Evolutionary conservation across 2,888 invertebrate genomes (phyloP), one percentile per base, ranked within the genome.

Genomic region (Toxonevra muliebris): DNA sequence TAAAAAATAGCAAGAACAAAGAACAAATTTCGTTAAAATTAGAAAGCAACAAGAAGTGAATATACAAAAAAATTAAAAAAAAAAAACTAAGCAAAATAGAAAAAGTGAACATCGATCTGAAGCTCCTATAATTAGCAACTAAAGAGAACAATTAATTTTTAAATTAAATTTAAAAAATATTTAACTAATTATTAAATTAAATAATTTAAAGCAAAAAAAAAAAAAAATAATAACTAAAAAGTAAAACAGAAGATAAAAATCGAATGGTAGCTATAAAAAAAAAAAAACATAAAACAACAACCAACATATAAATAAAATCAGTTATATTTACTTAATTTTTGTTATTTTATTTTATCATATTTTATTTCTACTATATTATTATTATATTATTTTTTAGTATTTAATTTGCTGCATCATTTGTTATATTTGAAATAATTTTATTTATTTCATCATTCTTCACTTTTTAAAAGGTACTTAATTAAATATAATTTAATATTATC

Each of bases 251-350:
- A 19, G 9, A 2, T 40, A 58, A 12, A 69, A 75, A 76, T 76
- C 71, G 72, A 70, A 70, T 78, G 81, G 81, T 80, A 80, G 80
- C 81, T 80, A 81, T 70, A 60, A 45, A 4, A 50, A 62, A 17
- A 63, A 11, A 48, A 63, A 20, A 58, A 12, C 3, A 8, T 43
- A 45, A 30, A 65, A 65, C 12, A 62, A 66, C 30, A 48, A n/a
- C 13, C 45, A 43, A 12, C 45, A 43, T 43, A 43, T 11, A n/a
- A 48, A 48, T n/a, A 48, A 48, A 15, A 48, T 12, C 48, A 48
- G 15, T 15, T 48, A n/a, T 48, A 48, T n/a, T 48, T 48, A 15
- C 13, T 48, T 48, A 48, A 48, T n/a, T 48, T 48, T 48, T 48
- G 12, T 15, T 48, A n/a, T 48, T 48, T 8, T 12, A 48, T 48